phyloP scores from a whole-genome alignment of 2,888 invertebrate genomes.

The Drosophila picticornis region DNA sequence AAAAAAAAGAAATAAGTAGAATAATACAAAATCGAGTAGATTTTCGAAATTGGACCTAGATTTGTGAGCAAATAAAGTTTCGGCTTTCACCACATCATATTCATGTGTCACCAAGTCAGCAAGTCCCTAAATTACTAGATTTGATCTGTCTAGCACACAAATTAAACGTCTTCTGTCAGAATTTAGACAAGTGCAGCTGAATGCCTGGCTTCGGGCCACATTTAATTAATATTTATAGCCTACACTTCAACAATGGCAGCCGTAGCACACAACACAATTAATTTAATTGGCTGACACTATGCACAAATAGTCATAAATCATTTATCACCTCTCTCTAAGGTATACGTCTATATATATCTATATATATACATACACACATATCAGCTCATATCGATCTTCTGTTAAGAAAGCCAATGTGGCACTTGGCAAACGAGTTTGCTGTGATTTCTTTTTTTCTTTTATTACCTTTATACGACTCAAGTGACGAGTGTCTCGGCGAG shows the following conservation, averaged over 20 bases:
- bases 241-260: constrained; percentile 8
- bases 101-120: not conserved
- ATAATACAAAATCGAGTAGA: not conserved
- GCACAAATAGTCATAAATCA: constrained; percentile 60
- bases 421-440: constrained; percentile 29
- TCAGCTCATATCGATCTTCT: constrained; percentile 38
- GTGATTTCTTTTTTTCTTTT: constrained; percentile 39
- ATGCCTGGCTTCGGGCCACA: not conserved
- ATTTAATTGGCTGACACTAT: constrained; percentile 53
- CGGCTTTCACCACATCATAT: not conserved
- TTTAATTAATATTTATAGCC: constrained; percentile 36
- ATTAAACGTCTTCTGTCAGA: not conserved
- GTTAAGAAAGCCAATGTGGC: constrained; percentile 21
- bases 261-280: constrained; percentile 38
- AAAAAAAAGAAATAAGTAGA: not conserved
- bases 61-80: not conserved
- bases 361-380: not conserved
- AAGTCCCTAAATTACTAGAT: not conserved
- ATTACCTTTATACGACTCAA: constrained; percentile 61
- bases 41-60: not conserved
- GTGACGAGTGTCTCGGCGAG: constrained; percentile 28
- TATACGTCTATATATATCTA: not conserved
- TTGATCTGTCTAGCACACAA: constrained; percentile 6
- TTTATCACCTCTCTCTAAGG: constrained; percentile 32
- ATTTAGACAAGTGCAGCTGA: constrained; percentile 4